phyloP scores from a whole-genome alignment of 2,113 vertebrate genomes.

The Plotosus lineatus region DNA sequence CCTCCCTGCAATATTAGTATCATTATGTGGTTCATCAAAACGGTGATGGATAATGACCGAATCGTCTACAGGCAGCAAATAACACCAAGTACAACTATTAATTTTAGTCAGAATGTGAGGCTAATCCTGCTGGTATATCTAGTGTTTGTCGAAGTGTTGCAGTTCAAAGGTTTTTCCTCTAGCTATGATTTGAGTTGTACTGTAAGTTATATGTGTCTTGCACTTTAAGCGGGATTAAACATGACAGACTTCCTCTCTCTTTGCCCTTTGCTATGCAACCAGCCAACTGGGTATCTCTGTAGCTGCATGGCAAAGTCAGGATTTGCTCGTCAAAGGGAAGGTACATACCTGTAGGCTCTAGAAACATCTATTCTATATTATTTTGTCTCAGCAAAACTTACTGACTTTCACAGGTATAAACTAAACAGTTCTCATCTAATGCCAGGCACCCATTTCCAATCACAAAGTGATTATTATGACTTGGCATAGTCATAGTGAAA shows the following conservation, averaged over 20 bases:
- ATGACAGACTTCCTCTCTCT: background rate
- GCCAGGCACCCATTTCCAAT: too few species aligned
- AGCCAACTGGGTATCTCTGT: background rate
- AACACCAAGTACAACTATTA: background rate
- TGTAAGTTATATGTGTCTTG: background rate
- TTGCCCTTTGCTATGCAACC: background rate
- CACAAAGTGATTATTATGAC: too few species aligned
- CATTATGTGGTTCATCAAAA: background rate
- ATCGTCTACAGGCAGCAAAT: slow-evolving; percentile 11
- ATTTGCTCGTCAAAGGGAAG: background rate
- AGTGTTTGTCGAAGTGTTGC: background rate
- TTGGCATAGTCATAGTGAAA: too few species aligned
- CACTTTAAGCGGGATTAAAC: background rate
- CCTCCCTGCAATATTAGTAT: too few species aligned
- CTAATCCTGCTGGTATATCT: slow-evolving; percentile 5
- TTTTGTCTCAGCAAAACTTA: background rate
- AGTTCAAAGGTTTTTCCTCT: slow-evolving; percentile 3
- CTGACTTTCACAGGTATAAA: background rate
- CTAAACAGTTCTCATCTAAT: background rate
- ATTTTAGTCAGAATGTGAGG: slow-evolving; percentile 19
- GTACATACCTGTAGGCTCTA: too few species aligned
- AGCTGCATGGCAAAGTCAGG: background rate
- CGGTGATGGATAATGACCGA: too few species aligned
- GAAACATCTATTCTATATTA: too few species aligned
- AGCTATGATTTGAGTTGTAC: slow-evolving; percentile 1